These are phyloP conservation scores for Embiotoca jacksoni DNA, from an alignment of 2,113 vertebrate genomes.

Conservation along the genomic window DNA sequence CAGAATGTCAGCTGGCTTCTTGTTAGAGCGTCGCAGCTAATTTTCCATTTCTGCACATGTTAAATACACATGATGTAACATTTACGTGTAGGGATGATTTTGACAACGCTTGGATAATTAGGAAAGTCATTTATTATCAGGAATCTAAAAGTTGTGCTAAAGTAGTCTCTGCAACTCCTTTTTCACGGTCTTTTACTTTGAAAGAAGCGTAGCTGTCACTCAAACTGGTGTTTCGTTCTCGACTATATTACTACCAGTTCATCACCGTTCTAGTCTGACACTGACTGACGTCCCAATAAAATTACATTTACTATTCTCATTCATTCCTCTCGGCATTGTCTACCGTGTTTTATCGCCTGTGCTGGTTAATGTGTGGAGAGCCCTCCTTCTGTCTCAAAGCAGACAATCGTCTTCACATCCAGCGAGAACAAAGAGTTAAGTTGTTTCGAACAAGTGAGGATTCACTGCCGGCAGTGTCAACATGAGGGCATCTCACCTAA, in stretches of 20 bases:
- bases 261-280: not conserved
- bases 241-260: not conserved
- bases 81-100: too few species aligned
- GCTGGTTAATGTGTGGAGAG: slow-evolving; percentile 3
- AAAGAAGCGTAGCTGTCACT: slow-evolving; percentile 2
- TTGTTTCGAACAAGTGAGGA: slow-evolving; percentile 60
- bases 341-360: not conserved
- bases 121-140: too few species aligned
- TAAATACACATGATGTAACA: not conserved
- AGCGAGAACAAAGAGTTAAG: slow-evolving; percentile 39
- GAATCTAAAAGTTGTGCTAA: not conserved
- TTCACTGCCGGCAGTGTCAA: slow-evolving; percentile 55
- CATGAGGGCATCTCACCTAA: slow-evolving; percentile 46
- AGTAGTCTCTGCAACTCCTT: not conserved
- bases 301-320: not conserved
- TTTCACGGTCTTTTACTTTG: not conserved
- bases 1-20: not conserved
- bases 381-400: not conserved
- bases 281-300: slow-evolving; percentile 28
- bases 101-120: too few species aligned
- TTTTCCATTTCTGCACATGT: not conserved
- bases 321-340: not conserved
- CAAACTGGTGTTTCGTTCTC: not conserved
- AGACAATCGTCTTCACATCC: slow-evolving; percentile 37
- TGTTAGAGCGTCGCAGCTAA: not conserved